Percentiles rank a stretch among this genome's conserved stretches.
phyloP scores from a whole-genome alignment of 64 coral and sea anemone species.

The Acropora yongei region DNA sequence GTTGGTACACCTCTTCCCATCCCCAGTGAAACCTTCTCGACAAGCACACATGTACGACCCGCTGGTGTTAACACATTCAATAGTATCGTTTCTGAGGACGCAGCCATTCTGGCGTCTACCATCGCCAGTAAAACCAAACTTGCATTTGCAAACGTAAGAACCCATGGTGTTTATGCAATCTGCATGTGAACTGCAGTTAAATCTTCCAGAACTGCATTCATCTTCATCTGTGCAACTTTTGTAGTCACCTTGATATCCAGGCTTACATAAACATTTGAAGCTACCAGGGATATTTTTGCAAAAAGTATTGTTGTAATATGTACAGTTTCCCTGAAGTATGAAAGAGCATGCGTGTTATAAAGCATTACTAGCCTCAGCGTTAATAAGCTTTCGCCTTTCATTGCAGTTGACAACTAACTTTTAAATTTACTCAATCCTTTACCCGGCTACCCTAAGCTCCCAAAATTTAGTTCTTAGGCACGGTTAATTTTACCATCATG shows the following conservation, averaged over 20 bases:
- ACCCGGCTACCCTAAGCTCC: too few species aligned
- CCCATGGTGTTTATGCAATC: neutral
- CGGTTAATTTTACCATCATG: too few species aligned
- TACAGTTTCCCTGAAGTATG: neutral
- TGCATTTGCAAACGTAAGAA: slow-evolving; percentile 1
- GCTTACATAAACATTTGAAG: neutral
- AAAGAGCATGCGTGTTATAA: neutral
- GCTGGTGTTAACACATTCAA: neutral
- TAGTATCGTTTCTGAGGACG: neutral
- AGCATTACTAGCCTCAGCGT: too few species aligned
- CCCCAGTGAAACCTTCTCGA: neutral
- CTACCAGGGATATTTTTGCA: neutral
- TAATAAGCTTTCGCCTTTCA: too few species aligned
- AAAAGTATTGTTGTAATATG: neutral
- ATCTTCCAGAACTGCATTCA: neutral
- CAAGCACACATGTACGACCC: slow-evolving; percentile 25
- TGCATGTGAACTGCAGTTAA: neutral
- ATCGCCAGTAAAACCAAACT: neutral
- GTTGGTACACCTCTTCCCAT: neutral
- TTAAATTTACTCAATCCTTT: too few species aligned
- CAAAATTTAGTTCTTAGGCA: too few species aligned
- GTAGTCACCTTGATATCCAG: neutral
- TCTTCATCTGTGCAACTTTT: neutral
- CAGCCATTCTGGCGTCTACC: neutral
- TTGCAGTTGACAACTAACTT: too few species aligned